Percentiles rank a stretch among this genome's conserved stretches.
Conservation (phyloP, 2,797 vertebrate species). For the Danio tinwini region DNA sequence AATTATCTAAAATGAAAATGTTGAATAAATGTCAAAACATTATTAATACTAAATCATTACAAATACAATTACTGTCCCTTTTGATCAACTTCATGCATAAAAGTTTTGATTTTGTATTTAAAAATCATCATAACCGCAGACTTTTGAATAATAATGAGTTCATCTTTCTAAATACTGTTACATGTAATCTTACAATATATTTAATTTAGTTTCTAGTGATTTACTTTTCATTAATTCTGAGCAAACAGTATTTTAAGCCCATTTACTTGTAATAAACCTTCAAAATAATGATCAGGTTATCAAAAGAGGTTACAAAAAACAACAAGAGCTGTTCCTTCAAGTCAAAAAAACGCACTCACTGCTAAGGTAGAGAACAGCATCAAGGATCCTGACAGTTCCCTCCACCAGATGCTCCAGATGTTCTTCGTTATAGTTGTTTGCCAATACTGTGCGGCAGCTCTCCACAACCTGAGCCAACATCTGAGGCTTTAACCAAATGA, state of each 20-base stretch:
- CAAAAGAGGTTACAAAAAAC: not conserved
- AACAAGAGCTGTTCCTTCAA: not conserved
- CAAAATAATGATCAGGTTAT: not conserved
- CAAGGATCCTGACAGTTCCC: slow-evolving; percentile 81
- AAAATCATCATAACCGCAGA: not conserved
- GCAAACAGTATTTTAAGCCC: not conserved
- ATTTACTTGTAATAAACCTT: not conserved
- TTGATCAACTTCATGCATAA: not conserved
- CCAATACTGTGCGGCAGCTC: slow-evolving; percentile 82
- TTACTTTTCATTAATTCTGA: not conserved
- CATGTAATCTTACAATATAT: not conserved
- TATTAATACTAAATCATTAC: no score
- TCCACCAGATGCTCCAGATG: slow-evolving; percentile 75
- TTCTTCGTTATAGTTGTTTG: slow-evolving; percentile 65
- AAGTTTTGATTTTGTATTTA: not conserved
- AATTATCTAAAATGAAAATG: no score
- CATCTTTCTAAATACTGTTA: not conserved
- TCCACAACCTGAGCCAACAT: slow-evolving; percentile 79
- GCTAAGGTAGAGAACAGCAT: slow-evolving; percentile 88
- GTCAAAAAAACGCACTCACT: slow-evolving; percentile 71
- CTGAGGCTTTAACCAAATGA: slow-evolving; percentile 84
- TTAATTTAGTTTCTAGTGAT: not conserved
- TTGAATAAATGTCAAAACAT: no score
- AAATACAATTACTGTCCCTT: not conserved
- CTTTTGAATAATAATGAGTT: not conserved